These are phyloP conservation scores for Orius insidiosus DNA, from an alignment of 1,140 invertebrate species.

Conservation along the genomic window DNA sequence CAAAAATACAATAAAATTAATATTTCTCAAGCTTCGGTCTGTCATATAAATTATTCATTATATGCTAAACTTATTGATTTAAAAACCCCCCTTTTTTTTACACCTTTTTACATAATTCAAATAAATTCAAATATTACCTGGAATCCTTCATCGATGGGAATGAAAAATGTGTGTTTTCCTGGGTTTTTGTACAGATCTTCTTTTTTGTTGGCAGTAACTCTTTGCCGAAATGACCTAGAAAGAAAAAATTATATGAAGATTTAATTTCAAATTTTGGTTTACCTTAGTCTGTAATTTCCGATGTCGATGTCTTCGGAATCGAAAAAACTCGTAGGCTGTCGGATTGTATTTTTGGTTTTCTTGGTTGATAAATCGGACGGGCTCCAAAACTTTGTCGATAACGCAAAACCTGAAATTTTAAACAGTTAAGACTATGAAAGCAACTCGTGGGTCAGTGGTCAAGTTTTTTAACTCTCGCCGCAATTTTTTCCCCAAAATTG, in stretches of 20 bases:
- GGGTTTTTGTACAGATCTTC: constrained; percentile 53
- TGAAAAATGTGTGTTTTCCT: constrained; percentile 70
- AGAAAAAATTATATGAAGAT: not conserved
- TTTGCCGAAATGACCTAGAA: constrained; percentile 51
- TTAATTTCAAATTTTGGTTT: constrained; percentile 18
- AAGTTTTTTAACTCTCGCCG: no score
- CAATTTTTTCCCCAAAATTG: no score
- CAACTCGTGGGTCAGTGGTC: no score
- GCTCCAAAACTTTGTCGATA: constrained; percentile 62
- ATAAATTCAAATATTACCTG: constrained; percentile 36
- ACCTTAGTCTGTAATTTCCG: constrained; percentile 41
- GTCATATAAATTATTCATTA: no score
- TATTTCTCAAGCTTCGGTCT: not conserved
- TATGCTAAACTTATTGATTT: no score
- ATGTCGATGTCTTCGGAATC: constrained; percentile 55
- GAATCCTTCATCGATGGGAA: constrained; percentile 77
- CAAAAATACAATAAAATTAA: not conserved
- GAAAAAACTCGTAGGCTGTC: constrained; percentile 54
- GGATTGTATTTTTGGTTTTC: constrained; percentile 51
- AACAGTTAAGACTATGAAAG: no score
- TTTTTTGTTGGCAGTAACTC: constrained; percentile 49
- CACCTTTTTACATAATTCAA: not conserved
- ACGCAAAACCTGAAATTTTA: constrained; percentile 24
- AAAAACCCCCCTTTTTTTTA: no score
- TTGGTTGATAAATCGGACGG: constrained; percentile 38